Evolutionary conservation across 92 coral and sea anemone species (phyloP), one percentile per base, ranked within the genome.

Genomic region (Actinostola sp.): DNA sequence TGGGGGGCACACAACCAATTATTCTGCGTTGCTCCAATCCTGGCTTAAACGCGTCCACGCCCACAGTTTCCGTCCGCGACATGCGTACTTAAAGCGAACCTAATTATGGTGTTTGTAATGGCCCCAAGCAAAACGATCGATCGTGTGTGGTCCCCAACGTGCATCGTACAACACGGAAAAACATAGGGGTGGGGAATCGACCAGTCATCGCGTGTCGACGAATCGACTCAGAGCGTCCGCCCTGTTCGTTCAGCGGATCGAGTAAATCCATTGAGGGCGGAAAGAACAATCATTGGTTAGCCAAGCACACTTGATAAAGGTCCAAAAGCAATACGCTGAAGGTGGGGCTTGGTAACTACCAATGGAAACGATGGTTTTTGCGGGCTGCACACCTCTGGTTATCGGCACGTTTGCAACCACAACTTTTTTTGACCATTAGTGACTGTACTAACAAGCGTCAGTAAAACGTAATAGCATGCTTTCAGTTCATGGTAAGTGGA

Each of bases 1-100:
- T 8, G 93, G 89, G 31, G 92, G 92, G 51, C 88, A 82, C n/a
- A n/a, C 24, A 87, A 6, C 82, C 84, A 82, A 60, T 82, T 82
- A 52, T 86, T 86, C 58, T 66, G n/a, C 86, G 8, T 42, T 25
- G 8, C 66, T 15, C 92, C 84, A 87, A 62, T 77, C 88, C 33
- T 76, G 82, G 1, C 42, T 53, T 34, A 83, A n/a, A 45, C 28
- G 89, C 81, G 43, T 88, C 93, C 1, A 80, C 84, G 2, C 72
- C 84, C 5, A 55, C 50, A 20, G 56, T 15, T 16, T 87, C 85
- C 0, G 89, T n/a, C n/a, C n/a, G n/a, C n/a, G 89, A 3, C 69
- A 53, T 25, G 80, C 68, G 26, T 79, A 88, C 55, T 84, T 88
- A 31, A 74, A 84, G 7, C 63, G 65, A 1, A 79, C 73, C 2